Conservation (phyloP, 1,140 invertebrate species). For the Camponotus vicinus region DNA sequence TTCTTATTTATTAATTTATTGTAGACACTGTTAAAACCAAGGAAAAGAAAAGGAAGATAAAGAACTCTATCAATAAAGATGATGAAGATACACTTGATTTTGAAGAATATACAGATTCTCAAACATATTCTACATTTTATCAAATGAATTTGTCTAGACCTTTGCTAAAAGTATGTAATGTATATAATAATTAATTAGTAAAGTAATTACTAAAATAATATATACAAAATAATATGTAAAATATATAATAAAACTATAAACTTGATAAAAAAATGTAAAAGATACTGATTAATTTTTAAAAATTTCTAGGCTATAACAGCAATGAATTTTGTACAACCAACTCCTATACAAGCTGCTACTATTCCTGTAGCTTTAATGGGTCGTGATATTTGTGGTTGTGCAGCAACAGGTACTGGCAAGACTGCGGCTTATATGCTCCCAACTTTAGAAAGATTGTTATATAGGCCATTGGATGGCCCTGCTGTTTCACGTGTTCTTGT, state of each 20-base stretch:
- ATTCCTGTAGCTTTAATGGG: conserved; percentile 96
- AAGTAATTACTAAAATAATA: conserved; percentile 3
- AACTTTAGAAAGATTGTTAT: conserved; percentile 96
- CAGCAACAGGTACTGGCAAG: conserved; percentile 99
- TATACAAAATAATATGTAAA: conserved; percentile 11
- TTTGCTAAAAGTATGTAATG: conserved; percentile 90
- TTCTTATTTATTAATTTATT: conserved; percentile 57
- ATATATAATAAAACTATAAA: neutral
- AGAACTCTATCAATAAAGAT: conserved; percentile 82
- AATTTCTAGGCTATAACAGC: conserved; percentile 91
- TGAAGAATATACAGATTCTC: conserved; percentile 91
- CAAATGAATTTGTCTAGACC: conserved; percentile 97
- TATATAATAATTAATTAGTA: neutral
- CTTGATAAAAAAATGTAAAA: conserved; percentile 15
- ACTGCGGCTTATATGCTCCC: conserved; percentile 99
- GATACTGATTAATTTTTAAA: conserved; percentile 41
- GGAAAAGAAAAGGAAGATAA: conserved; percentile 77
- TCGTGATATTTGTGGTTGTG: conserved; percentile 97
- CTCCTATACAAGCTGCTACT: conserved; percentile 97
- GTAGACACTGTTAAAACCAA: conserved; percentile 82
- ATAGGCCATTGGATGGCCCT: conserved; percentile 88
- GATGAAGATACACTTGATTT: conserved; percentile 89
- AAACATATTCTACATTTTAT: conserved; percentile 93
- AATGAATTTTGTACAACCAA: conserved; percentile 96
- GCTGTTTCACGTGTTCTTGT: conserved; percentile 95